Percentiles rank a stretch among this genome's conserved stretches.
phyloP scores from a whole-genome alignment of 1,140 invertebrate genomes.

The Acromyrmex echinatior region DNA sequence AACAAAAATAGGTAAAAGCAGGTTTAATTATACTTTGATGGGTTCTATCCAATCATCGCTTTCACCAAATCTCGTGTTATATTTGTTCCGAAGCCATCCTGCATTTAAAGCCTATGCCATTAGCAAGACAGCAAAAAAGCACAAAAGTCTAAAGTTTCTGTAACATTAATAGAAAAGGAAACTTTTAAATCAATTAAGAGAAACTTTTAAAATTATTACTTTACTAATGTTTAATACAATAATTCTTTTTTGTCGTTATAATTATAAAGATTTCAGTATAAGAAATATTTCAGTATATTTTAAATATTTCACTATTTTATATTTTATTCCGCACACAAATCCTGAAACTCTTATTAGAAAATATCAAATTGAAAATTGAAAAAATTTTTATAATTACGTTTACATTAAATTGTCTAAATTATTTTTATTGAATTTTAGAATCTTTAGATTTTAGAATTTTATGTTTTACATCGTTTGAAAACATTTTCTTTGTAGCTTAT shows the following conservation, averaged over 20 bases:
- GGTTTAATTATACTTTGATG: too few relatives aligned
- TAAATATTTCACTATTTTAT: neutral
- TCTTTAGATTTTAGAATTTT: neutral
- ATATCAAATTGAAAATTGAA: neutral
- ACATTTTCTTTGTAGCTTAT: neutral
- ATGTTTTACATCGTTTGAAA: neutral
- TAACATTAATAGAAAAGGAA: constrained; percentile 7
- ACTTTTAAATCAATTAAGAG: neutral
- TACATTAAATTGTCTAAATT: neutral
- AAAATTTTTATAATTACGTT: neutral
- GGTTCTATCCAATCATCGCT: too few relatives aligned
- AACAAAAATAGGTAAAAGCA: too few relatives aligned
- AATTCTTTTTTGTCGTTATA: neutral
- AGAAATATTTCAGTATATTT: neutral
- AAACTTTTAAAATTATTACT: neutral
- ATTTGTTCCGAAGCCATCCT: too few relatives aligned
- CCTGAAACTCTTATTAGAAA: neutral
- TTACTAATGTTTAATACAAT: neutral
- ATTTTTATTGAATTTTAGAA: neutral
- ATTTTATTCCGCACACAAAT: neutral
- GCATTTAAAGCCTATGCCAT: neutral
- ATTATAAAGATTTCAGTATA: neutral
- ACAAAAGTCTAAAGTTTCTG: neutral
- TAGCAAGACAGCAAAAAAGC: neutral
- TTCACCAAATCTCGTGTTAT: too few relatives aligned